These are phyloP conservation scores for Hyposmocoma kahamanoa DNA, from an alignment of 1,140 invertebrate genomes.

Conservation along the genomic window DNA sequence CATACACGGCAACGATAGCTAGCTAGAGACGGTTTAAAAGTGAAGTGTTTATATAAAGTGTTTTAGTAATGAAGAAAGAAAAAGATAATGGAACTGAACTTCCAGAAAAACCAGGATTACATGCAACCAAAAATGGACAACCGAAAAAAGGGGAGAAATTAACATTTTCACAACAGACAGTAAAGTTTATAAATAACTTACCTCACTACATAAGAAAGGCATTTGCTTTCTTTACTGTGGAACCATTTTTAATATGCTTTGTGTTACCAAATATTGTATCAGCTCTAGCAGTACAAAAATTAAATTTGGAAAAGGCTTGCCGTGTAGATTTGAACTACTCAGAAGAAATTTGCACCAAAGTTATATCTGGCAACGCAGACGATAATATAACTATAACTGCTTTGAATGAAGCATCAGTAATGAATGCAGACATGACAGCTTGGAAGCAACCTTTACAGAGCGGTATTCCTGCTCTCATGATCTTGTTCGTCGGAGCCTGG, in stretches of 20 bases:
- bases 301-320: conserved; percentile 78
- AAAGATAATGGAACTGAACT: conserved; percentile 16
- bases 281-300: conserved; percentile 70
- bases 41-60: no score
- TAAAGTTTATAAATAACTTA: neutral
- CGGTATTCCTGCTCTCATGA: conserved; percentile 73
- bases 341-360: conserved; percentile 66
- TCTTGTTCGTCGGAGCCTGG: conserved; percentile 77
- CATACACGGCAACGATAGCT: no score
- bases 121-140: neutral
- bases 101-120: conserved; percentile 6
- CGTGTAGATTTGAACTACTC: conserved; percentile 72
- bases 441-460: conserved; percentile 74
- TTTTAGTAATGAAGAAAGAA: conserved; percentile 20
- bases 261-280: conserved; percentile 71
- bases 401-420: conserved; percentile 53
- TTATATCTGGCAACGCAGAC: conserved; percentile 44
- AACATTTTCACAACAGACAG: conserved; percentile 1
- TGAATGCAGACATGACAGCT: conserved; percentile 72
- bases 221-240: conserved; percentile 66
- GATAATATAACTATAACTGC: conserved; percentile 39
- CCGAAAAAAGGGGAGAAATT: conserved; percentile 9
- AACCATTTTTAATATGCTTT: conserved; percentile 74
- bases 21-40: no score
- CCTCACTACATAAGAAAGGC: conserved; percentile 25